Evolutionary conservation across 2,888 invertebrate species (phyloP), one percentile per base, ranked within the genome.

Genomic region (Dinocampus coccinellae): DNA sequence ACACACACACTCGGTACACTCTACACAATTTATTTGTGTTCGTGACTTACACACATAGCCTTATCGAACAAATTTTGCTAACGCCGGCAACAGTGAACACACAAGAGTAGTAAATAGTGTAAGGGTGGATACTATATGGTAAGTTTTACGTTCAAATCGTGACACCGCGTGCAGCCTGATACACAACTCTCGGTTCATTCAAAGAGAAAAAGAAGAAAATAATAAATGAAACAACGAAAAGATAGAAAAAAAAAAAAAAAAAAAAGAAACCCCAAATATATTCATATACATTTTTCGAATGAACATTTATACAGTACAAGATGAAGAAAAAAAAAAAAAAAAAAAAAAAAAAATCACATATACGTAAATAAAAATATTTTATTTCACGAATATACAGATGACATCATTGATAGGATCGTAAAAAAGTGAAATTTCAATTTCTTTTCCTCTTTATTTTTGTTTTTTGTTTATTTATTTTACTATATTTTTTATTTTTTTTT

Each of bases 91-190:
- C 9, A 58, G 58, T 16, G 10, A 3, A 47, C n/a, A 39, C 33
- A 58, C 58, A 33, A 58, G n/a, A 58, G 58, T 33, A 58, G 33
- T 16, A 0, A 34, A 58, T 33, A 58, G 16, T 34, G 10, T 58
- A 29, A 4, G 13, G 9, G 16, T 7, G 13, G 24, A 7, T 58
- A 58, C n/a, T 3, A 13, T 16, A 53, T 22, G 20, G 24, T 34
- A 20, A 58, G 58, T n/a, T 58, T 58, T 58, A 58, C 34, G 58
- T 29, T 34, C n/a, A 16, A n/a, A 16, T 33, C 33, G 58, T 58
- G 58, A 34, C 58, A 34, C 13, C 58, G 33, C 33, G 10, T 16
- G 6, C 6, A 1, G 3, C 16, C 16, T 6, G 1, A 16, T 20
- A 47, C 0, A 47, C 9, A 33, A n/a, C 7, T 34, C 53, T 3